Percentiles rank a stretch among this genome's conserved stretches.
Evolutionary conservation across 2,888 invertebrate genomes (phyloP).

Genomic region (Cyaniris semiargus): DNA sequence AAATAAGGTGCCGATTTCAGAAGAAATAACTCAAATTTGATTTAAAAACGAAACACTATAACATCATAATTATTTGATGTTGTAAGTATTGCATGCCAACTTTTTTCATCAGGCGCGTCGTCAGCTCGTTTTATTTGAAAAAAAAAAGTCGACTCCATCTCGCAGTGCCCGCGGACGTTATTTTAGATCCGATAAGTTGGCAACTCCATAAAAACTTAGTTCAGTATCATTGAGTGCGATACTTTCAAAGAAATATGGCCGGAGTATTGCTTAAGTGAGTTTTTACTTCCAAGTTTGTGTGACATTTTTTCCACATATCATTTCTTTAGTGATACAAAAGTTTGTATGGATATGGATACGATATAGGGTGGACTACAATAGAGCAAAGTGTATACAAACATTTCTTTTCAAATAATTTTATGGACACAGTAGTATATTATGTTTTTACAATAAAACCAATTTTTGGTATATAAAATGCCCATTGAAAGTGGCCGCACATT

Average conservation of each 20-base stretch:
- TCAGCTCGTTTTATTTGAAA: background rate
- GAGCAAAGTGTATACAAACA: background rate
- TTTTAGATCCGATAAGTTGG: constrained; percentile 7
- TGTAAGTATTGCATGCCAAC: background rate
- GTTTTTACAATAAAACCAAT: background rate
- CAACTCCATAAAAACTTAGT: constrained; percentile 21
- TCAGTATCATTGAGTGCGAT: constrained; percentile 21
- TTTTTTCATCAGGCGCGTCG: background rate
- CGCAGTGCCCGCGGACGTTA: background rate
- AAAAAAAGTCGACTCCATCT: background rate
- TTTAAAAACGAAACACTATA: too few species aligned
- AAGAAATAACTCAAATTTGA: too few species aligned
- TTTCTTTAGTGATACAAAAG: background rate
- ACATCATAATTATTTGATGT: too few species aligned
- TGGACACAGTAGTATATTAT: background rate
- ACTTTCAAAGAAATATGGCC: constrained; percentile 18
- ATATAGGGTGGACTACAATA: background rate
- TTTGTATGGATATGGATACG: background rate
- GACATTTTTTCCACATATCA: constrained; percentile 2
- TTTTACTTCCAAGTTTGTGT: background rate
- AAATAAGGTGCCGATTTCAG: too few species aligned
- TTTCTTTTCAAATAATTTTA: background rate
- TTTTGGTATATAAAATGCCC: background rate
- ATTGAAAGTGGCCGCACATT: background rate
- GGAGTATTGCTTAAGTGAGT: constrained; percentile 17